These are phyloP conservation scores for Nycteola revayana DNA, from an alignment of 2,888 invertebrate species.

Conservation along the genomic window DNA sequence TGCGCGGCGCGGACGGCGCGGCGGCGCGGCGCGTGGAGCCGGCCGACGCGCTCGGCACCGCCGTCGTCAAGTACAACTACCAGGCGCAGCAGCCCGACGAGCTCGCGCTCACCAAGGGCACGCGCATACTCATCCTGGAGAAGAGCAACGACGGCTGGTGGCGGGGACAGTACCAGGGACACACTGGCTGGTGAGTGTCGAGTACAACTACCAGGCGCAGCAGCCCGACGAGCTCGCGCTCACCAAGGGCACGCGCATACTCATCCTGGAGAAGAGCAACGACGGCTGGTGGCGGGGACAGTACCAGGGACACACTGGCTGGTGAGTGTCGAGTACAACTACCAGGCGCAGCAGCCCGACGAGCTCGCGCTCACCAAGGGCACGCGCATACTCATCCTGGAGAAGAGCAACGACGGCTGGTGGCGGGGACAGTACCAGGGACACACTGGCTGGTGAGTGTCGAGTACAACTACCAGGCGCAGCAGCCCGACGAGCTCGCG, in stretches of 20 bases:
- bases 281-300: conserved; percentile 99
- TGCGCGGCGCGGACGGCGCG: conserved; percentile 87
- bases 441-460: conserved; percentile 82
- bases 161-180: conserved; percentile 91
- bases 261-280: conserved; percentile 98
- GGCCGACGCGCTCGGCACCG: conserved; percentile 92
- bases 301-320: conserved; percentile 80
- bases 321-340: conserved; percentile 93
- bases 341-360: conserved; percentile 96
- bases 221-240: conserved; percentile 97
- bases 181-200: conserved; percentile 84
- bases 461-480: conserved; percentile 96
- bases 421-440: conserved; percentile 94
- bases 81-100: conserved; percentile 97
- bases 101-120: conserved; percentile 96
- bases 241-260: conserved; percentile 96
- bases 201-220: conserved; percentile 96
- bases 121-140: conserved; percentile 96
- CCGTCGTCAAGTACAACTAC: conserved; percentile 97
- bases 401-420: conserved; percentile 99
- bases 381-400: conserved; percentile 95
- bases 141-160: conserved; percentile 99
- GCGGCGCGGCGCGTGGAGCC: conserved; percentile 90
- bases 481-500: conserved; percentile 97
- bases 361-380: conserved; percentile 97